phyloP scores from a whole-genome alignment of 2,113 vertebrate genomes.

The Sphyrna mokarran region DNA sequence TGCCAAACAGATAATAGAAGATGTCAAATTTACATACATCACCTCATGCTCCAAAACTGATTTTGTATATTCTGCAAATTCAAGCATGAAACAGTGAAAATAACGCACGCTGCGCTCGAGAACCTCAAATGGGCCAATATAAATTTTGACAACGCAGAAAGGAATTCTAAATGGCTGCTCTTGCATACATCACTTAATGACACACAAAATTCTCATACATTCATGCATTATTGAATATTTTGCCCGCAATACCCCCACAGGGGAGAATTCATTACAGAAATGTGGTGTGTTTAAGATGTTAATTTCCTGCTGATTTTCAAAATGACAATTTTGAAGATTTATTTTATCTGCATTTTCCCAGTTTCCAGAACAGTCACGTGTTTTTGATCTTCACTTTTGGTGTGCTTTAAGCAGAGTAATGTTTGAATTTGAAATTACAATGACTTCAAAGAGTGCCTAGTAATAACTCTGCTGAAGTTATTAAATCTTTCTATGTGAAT shows the following conservation, averaged over 20 bases:
- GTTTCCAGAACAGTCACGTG: neutral
- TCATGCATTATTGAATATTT: neutral
- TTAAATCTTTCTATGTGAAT: conserved; percentile 13
- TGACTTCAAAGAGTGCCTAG: neutral
- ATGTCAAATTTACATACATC: neutral
- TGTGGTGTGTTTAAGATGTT: neutral
- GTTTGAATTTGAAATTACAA: neutral
- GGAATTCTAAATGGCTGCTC: neutral
- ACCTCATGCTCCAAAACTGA: neutral
- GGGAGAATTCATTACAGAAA: neutral
- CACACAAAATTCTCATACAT: neutral
- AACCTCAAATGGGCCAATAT: neutral
- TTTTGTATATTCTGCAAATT: neutral
- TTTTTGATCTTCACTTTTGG: neutral
- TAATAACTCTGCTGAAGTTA: neutral
- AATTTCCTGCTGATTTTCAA: neutral
- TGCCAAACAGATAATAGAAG: conserved; percentile 45
- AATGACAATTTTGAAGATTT: conserved; percentile 11
- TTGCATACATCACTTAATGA: neutral
- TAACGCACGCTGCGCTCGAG: neutral
- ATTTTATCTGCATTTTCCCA: neutral
- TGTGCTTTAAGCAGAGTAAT: no score
- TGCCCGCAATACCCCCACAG: neutral
- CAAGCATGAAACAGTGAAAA: neutral
- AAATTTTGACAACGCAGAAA: neutral